These are phyloP conservation scores for Gymnorhina tibicen DNA, from an alignment of 2,113 vertebrate species.

Conservation along the genomic window DNA sequence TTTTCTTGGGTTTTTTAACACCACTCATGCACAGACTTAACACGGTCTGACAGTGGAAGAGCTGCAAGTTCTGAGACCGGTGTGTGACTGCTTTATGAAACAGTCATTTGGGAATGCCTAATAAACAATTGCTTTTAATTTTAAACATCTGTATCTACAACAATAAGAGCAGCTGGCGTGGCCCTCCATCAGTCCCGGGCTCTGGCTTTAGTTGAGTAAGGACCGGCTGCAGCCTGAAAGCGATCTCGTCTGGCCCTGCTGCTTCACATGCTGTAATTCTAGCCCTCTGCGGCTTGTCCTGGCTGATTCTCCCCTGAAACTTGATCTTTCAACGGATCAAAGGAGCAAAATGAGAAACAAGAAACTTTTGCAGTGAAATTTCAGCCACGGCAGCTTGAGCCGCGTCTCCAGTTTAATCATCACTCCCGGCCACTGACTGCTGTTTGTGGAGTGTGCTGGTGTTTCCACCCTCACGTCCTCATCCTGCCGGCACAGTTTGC, in stretches of 20 bases:
- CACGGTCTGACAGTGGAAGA: not conserved
- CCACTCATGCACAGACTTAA: not conserved
- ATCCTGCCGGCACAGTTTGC: not conserved
- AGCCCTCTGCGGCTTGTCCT: not conserved
- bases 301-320: conserved; percentile 30
- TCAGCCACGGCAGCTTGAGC: not conserved
- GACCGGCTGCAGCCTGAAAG: not conserved
- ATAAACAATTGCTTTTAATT: conserved; percentile 6
- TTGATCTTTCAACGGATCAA: not conserved
- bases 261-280: not conserved
- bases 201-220: not conserved
- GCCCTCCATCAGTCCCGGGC: not conserved
- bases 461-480: not conserved
- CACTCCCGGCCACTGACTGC: rapidly evolving
- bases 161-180: not conserved
- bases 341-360: conserved; percentile 21
- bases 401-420: rapidly evolving
- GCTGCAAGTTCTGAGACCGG: not conserved
- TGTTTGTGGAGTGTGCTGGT: rapidly evolving
- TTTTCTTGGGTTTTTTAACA: not conserved
- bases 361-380: conserved; percentile 17
- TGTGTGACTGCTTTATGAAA: not conserved
- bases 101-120: not conserved
- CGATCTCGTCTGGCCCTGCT: not conserved
- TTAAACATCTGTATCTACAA: not conserved